A percentile compares a stretch with the other conserved stretches of the same genome.
phyloP scores from a whole-genome alignment of 2,888 invertebrate genomes.

The Charanyca ferruginea region DNA sequence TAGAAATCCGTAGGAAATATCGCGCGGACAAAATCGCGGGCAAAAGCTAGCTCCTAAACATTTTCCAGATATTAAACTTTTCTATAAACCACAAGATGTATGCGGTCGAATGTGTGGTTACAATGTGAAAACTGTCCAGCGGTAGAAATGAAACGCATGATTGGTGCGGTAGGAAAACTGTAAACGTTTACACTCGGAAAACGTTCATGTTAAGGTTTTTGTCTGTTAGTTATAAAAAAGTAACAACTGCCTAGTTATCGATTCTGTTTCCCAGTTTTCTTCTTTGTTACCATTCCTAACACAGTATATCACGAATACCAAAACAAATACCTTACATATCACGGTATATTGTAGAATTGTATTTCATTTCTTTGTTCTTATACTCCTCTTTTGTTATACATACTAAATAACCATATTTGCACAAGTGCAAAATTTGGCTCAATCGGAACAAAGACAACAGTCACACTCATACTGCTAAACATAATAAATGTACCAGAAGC shows the following conservation, averaged over 20 bases:
- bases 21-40: too few species aligned
- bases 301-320: conserved; percentile 2
- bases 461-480: conserved; percentile 2
- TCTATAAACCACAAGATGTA: conserved; percentile 24
- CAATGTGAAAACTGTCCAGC: conserved; percentile 32
- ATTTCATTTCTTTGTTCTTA: conserved; percentile 34
- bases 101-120: conserved; percentile 30
- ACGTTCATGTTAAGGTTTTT: not conserved
- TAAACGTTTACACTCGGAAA: conserved; percentile 19
- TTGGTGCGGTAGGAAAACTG: conserved; percentile 10
- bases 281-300: not conserved
- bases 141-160: conserved; percentile 17
- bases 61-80: not conserved
- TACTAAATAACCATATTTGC: conserved; percentile 37
- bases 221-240: not conserved
- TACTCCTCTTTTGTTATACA: conserved; percentile 10
- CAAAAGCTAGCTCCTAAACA: too few species aligned
- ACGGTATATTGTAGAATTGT: conserved; percentile 2
- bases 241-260: not conserved
- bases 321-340: not conserved
- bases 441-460: conserved; percentile 21
- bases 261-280: not conserved
- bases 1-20: too few species aligned
- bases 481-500: not conserved
- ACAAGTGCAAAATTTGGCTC: conserved; percentile 48